Percentiles rank a stretch among this genome's conserved stretches.
phyloP scores from a whole-genome alignment of 92 coral and sea anemone species.

The Actinernus sp. region DNA sequence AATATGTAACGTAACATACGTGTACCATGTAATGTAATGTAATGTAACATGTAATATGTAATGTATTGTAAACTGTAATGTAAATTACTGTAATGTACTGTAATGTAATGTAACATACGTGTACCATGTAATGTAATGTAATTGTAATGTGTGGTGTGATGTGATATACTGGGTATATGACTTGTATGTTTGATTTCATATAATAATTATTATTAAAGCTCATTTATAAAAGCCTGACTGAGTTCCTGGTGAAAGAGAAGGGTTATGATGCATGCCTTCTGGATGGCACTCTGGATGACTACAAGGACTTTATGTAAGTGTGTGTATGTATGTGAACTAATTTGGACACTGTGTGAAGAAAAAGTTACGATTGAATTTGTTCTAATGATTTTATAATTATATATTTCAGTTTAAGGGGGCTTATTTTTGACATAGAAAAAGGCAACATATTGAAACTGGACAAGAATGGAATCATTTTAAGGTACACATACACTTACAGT shows the following conservation, averaged over 20 bases:
- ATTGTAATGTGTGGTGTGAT: background rate
- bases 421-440: slow-evolving; percentile 76
- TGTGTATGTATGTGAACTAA: no score
- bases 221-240: slow-evolving; percentile 57
- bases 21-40: no score
- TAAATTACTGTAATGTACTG: no score
- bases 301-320: slow-evolving; percentile 72
- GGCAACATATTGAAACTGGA: slow-evolving; percentile 89
- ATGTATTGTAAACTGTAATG: no score
- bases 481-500: slow-evolving; percentile 38
- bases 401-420: slow-evolving; percentile 82
- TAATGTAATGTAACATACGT: no score
- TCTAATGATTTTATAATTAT: no score
- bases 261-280: slow-evolving; percentile 81
- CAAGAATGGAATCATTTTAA: slow-evolving; percentile 87
- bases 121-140: background rate
- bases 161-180: background rate
- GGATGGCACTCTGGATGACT: slow-evolving; percentile 69
- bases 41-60: no score
- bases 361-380: no score
- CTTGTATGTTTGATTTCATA: background rate
- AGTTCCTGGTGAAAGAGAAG: slow-evolving; percentile 69
- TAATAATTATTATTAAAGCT: slow-evolving; percentile 56
- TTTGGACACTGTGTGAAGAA: no score
- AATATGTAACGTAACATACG: no score